Base-by-base conservation (phyloP, 2,888 invertebrate genomes). In the Nebria salina region DNA sequence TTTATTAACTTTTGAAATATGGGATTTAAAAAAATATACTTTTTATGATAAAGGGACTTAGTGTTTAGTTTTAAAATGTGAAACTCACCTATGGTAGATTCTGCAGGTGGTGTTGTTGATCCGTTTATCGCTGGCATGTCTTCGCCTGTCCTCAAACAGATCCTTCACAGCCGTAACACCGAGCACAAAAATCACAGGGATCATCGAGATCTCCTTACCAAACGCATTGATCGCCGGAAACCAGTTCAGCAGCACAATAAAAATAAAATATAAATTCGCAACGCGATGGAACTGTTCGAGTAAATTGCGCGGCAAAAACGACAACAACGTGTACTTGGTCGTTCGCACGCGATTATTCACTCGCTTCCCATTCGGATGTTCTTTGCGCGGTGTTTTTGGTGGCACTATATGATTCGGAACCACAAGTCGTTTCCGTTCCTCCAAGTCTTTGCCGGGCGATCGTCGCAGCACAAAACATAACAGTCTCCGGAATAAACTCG, bases 231-330 rank as follows among this genome's bases (percentile, higher is more conserved):
- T 96, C 64, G 94, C 93, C 2, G 98, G 98, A 87, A 98, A 95
- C 97, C 97, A 98, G 90, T 98, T 98, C 84, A 98, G 92, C 85
- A 98, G 90, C 86, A 98, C 97, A 88, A 99, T 98, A 88, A 98
- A 96, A 87, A 98, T 95, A 90, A 99, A 99, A 91, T 98, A 99
- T 86, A 99, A 91, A 91, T 99, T 99, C 83, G 98, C 98, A 87
- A 98, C 96, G 83, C 98, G 93, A 90, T 98, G 98, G 89, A 99
- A 98, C 90, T 99, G 98, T 90, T 98, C 98, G 89, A 98, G 93
- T 83, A 99, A 91, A 90, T 98, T 98, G 89, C 98, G 96, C 82
- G 98, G 98, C 87, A 99, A 90, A 90, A 99, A 99, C 85, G 97
- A 97, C 84, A 98, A 90, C 82, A 97, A 87, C 34, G 97, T 97